Evolutionary conservation across 1,140 invertebrate species (phyloP), one percentile per base, ranked within the genome.

Genomic region (Pogonomyrmex californicus): DNA sequence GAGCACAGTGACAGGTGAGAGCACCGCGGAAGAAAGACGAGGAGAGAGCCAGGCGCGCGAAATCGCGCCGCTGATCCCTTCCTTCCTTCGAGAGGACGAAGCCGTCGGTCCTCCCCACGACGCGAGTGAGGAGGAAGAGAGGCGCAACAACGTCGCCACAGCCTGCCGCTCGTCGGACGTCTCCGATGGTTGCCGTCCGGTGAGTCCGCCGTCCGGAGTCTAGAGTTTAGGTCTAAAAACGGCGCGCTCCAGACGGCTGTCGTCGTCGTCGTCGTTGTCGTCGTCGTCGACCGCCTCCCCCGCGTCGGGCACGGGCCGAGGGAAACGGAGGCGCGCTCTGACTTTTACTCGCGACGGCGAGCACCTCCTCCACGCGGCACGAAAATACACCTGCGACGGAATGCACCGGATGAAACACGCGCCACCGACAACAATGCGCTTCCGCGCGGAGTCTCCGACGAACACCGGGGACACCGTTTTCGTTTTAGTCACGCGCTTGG

Each of bases 161-260:
- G 33, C 85, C 56, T 58, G 58, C 78, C 63, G 58, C 78, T 73
- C 85, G 76, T 87, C 73, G 63, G 65, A 88, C 78, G 47, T 78
- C 85, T 87, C 93, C 89, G 88, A 93, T 93, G 92, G 88, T 90
- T 92, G 91, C 85, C 87, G 91, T 93, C 87, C 92, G 92, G 93
- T 93, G 79, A 93, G 92, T 93, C 47, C 6, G 83, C 33, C 38
- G 33, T 58, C 58, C 51, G 4, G 10, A 0, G 17, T 23, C 17
- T 38, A 33, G 5, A 44, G 14, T 73, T 36, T 6, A 17, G 54
- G 4, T 49, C 68, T 73, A 44, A 82, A 82, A 60, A 41, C 66
- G 66, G 30, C 38, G 63, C 12, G 63, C 12, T 68, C 47, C 4
- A 54, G 33, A 23, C 23, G n/a, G n/a, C n/a, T n/a, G 30, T 23